Base-by-base conservation (phyloP, 1,140 invertebrate species). In the Drosophila sechellia region DNA sequence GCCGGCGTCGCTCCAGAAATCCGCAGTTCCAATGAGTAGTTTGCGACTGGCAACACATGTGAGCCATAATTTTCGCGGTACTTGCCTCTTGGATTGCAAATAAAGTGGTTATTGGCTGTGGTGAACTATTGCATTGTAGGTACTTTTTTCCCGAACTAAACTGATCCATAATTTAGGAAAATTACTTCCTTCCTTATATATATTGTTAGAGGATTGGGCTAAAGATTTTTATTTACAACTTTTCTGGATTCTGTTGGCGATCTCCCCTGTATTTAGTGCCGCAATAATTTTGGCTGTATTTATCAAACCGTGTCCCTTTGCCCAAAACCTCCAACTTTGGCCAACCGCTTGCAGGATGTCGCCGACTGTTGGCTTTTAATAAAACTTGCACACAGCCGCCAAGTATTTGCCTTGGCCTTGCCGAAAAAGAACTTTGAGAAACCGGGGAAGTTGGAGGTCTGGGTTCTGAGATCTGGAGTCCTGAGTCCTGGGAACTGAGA, bases 351-450 rank as follows among this genome's bases (percentile, higher is more conserved):
- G 64, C 56, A 80, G 72, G 77, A 63, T 81, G 83, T 81, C 74
- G 74, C 73, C 74, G 78, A 75, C 79, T 81, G 65, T 87, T 87
- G 75, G 81, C 79, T 87, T 86, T 86, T 86, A 86, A 87, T 86
- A 86, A 86, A 86, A 86, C 83, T 86, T 87, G 68, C 68, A 70
- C 69, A 61, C 60, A 76, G 58, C 60, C 70, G 79, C 79, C 55
- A 83, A 78, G 74, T 69, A 68, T 61, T 61, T 64, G 77, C 57
- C 65, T 83, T 83, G 74, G 79, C 74, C 72, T 75, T 48, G 46
- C 20, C 17, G 25, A 77, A 60, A 54, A 56, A 68, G 54, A 66
- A 68, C 15, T 68, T 52, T 42, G 59, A 8, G 59, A 46, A 25
- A 13, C 34, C 35, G 15, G 11, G 59, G 34, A 25, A 17, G 25